Evolutionary conservation across 2,888 invertebrate species (phyloP), one percentile per base, ranked within the genome.

Genomic region (Macaria liturata): DNA sequence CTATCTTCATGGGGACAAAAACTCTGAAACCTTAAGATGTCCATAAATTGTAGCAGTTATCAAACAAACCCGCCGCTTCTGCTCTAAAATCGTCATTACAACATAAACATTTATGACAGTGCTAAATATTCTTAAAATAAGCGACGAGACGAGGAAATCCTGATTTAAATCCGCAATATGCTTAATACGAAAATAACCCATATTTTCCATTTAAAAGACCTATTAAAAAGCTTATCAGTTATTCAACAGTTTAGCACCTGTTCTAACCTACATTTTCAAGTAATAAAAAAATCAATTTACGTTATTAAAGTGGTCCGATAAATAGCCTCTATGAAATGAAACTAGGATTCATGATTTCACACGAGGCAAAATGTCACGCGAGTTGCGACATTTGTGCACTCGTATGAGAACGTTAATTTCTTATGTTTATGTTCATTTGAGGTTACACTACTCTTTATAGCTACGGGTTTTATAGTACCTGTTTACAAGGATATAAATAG

Each of bases 221-320:
- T 37, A 47, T 46, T 31, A 32, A 32, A 52, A 40, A 46, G 4
- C 8, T 46, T 39, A 46, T 46, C 39, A 53, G 40, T 53, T 42
- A 40, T 46, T 53, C 46, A 46, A 53, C 46, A 46, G 30, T 30
- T 53, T 54, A 49, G 49, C 59, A 54, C 59, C 59, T 54, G 20
- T 46, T 43, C 48, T 54, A 50, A 54, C 59, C 59, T 44, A 59
- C 47, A 59, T 54, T 45, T 45, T n/a, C 8, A 5, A 32, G 59
- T 32, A 59, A 59, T 59, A 59, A 59, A 59, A 37, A 56, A 51
- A 53, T 31, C 50, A 9, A 50, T 54, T 54, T 54, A 59, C 39
- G 44, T 30, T 47, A 46, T 42, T 32, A 46, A 57, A 46, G 46
- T 49, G 53, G 58, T 44, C 53, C 20, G 54, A 51, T 51, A 9